Evolutionary conservation across 2,888 invertebrate species (phyloP).

Genomic region (Amblyteles armatorius): DNA sequence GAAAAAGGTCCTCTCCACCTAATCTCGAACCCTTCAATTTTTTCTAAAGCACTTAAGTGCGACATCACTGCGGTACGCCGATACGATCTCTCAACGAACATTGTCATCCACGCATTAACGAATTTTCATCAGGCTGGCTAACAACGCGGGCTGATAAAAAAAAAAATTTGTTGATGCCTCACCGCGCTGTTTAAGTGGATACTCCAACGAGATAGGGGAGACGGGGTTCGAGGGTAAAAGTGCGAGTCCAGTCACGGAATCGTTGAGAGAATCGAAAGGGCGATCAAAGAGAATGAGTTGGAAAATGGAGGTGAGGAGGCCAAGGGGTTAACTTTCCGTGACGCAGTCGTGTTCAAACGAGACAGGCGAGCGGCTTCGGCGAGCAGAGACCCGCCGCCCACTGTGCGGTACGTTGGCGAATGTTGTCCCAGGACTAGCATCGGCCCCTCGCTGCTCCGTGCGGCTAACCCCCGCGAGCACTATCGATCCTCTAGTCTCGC

Average conservation of each 20-base stretch:
- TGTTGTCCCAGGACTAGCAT: conserved; percentile 58
- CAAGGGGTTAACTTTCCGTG: conserved; percentile 35
- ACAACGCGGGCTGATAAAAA: too few relatives aligned
- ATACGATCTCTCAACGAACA: neutral
- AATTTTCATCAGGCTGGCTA: neutral
- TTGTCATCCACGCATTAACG: too few relatives aligned
- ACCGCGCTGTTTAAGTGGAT: neutral
- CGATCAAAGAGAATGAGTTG: conserved; percentile 31
- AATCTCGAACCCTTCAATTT: neutral
- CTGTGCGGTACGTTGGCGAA: conserved; percentile 15
- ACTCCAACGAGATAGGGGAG: neutral
- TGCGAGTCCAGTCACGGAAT: conserved; percentile 12
- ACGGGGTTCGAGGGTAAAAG: neutral
- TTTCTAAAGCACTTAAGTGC: neutral
- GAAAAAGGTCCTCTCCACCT: neutral
- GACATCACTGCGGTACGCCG: neutral
- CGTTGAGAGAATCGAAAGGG: conserved; percentile 35
- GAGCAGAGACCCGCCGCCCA: conserved; percentile 25
- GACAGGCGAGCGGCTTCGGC: conserved; percentile 16
- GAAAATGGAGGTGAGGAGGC: conserved; percentile 42
- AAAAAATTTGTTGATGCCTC: neutral
- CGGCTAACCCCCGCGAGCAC: conserved; percentile 63
- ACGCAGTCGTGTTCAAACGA: conserved; percentile 31
- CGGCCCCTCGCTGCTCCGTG: conserved; percentile 55
- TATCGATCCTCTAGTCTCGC: conserved; percentile 65